Base-by-base conservation (phyloP, 1,140 invertebrate species). In the Nixonia krombeini region DNA sequence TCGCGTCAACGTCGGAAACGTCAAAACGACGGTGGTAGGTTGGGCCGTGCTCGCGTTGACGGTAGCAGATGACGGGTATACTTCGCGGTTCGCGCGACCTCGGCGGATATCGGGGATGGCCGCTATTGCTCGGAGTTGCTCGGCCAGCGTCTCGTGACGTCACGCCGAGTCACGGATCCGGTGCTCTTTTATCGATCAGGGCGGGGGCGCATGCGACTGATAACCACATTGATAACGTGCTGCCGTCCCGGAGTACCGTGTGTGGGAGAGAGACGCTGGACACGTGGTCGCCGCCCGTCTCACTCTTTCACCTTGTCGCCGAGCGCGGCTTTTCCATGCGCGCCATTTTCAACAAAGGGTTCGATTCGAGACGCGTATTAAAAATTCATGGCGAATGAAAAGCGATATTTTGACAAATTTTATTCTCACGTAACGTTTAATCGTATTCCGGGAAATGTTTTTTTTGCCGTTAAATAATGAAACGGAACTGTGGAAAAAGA, bases 171-270 rank as follows among this genome's bases (percentile, higher is more conserved):
- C 55, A 57, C 68, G 71, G 75, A 69, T 70, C 78, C 69, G 72
- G 75, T 76, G 57, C 70, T 70, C 55, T 50, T 66, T 59, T 83
- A 83, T 83, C 80, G 81, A 83, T 83, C 72, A 42, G 67, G 66
- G 70, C 73, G 71, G 57, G 51, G 67, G 79, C 80, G 79, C 80
- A 83, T 80, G 78, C 79, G 78, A 78, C 41, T 67, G 59, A 68
- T 66, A 65, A 65, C 31, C 18, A 35, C 47, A 35, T n/a, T 44
- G 61, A 61, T 64, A 61, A 64, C 66, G 1, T 12, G 42, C 45
- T 21, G 2, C 40, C 38, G 16, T 46, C 53, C 23, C 59, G 53
- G 47, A n/a, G n/a, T n/a, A n/a, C n/a, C n/a, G n/a, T 45, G 55
- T 55, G 25, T 29, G 28, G 8, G 37, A 28, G 44, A 41, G 55